Evolutionary conservation across 2,797 vertebrate genomes (phyloP), one percentile per base, ranked within the genome.

Genomic region (Schizothorax lantsangensis): DNA sequence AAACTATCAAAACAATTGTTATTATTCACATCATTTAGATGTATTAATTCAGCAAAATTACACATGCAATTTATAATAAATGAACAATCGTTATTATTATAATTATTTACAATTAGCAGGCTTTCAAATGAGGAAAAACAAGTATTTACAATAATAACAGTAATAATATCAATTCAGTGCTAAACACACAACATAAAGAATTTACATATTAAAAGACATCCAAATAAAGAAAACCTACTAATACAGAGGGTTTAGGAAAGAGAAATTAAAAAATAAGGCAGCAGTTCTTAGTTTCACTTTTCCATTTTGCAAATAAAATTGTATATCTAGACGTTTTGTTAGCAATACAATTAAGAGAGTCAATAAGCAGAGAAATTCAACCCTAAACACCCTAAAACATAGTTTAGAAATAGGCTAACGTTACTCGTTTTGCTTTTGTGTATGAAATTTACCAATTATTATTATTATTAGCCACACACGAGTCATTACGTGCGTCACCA

Each of bases 381-480:
- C 43, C 6, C 8, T 26, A 17, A 45, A 73, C 26, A 72, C 2
- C 69, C 6, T 72, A n/a, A 43, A 73, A 45, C 71, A 43, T 64
- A 68, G 15, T 68, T 15, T 36, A 36, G 64, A 68, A 47, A 26
- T 2, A 14, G 23, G n/a, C 1, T 59, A 30, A 30, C 30, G 30
- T 30, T 30, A 30, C n/a, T 73, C 3, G 10, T 75, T 75, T 10
- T 30, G 26, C 73, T 75, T 75, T 47, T 47, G 12, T 15, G 17
- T 52, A 52, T 52, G 9, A 54, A 11, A 19, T 21, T 12, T 3
- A 11, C 14, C n/a, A 33, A 45, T 21, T 73, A 14, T 19, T n/a
- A 59, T 38, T 57, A 36, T 79, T 80, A 62, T 66, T 81, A 68
- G 79, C 59, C 26, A 23, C 26, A 14, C 15, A 62, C 21, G 40